These are phyloP conservation scores for Rana temporaria DNA, from an alignment of 2,113 vertebrate genomes.

Conservation along the genomic window DNA sequence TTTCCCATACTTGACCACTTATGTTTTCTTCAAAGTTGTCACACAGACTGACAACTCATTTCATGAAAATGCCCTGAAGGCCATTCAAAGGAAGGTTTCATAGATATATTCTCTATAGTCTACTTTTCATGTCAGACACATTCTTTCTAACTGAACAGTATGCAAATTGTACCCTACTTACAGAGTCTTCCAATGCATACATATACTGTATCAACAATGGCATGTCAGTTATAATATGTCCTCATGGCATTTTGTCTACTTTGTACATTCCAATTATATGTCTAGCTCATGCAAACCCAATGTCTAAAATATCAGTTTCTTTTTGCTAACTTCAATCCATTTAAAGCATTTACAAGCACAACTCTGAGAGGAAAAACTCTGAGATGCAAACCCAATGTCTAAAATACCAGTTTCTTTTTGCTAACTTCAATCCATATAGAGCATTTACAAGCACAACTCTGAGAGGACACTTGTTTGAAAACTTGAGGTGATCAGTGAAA, in stretches of 20 bases:
- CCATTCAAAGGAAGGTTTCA: background rate
- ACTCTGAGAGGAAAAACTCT: no score
- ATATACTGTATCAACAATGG: background rate
- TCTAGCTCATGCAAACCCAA: background rate
- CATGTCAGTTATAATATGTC: background rate
- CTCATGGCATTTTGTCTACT: background rate
- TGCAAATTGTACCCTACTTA: background rate
- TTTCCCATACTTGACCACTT: background rate
- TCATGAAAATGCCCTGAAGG: background rate
- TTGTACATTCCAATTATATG: background rate
- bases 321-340: constrained; percentile 4
- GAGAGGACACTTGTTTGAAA: no score
- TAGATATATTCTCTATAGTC: background rate
- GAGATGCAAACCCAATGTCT: background rate
- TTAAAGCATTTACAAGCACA: background rate
- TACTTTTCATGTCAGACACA: background rate
- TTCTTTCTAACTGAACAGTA: background rate
- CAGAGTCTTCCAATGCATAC: background rate
- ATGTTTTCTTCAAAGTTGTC: background rate
- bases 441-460: background rate
- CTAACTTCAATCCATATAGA: background rate
- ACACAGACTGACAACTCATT: background rate
- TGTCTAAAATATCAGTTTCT: constrained; percentile 6
- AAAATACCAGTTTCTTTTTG: constrained; percentile 4
- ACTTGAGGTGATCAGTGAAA: no score